These are phyloP conservation scores for Vollenhovia emeryi DNA, from an alignment of 1,140 invertebrate genomes.

Conservation along the genomic window DNA sequence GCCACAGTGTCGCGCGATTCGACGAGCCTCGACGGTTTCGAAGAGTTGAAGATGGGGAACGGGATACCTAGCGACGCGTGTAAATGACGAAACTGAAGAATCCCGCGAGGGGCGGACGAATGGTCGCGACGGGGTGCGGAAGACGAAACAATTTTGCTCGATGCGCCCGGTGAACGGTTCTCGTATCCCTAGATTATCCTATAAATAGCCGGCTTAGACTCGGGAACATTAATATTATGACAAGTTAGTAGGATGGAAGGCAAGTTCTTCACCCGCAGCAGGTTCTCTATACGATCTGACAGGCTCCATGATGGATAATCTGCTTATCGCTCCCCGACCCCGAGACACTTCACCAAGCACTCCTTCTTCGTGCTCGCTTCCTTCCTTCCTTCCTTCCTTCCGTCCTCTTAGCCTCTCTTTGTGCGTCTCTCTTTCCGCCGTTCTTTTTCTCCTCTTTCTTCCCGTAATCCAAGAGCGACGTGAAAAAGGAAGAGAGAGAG, in stretches of 20 bases:
- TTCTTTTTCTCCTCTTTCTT: conserved; percentile 36
- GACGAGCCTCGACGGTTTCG: background rate
- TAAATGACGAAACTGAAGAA: background rate
- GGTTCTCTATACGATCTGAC: conserved; percentile 63
- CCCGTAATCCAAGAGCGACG: conserved; percentile 47
- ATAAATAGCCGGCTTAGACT: conserved; percentile 58
- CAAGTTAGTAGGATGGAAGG: conserved; percentile 63
- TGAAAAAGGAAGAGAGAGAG: background rate
- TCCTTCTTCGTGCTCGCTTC: conserved; percentile 35
- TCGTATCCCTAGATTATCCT: conserved; percentile 48
- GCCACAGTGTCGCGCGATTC: conserved; percentile 11
- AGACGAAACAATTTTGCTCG: conserved; percentile 35
- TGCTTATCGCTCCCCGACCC: conserved; percentile 60
- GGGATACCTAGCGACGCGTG: too few species aligned
- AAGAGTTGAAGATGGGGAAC: background rate
- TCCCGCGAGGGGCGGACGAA: background rate
- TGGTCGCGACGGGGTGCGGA: background rate
- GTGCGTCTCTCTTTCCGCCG: conserved; percentile 14
- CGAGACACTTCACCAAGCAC: conserved; percentile 56
- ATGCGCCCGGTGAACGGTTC: background rate
- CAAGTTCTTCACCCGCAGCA: conserved; percentile 50
- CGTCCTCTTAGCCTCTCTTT: conserved; percentile 62
- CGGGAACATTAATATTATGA: conserved; percentile 64
- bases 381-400: conserved; percentile 58
- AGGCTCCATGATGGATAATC: conserved; percentile 66